phyloP scores from a whole-genome alignment of 1,140 invertebrate genomes.

The Temnothorax curvispinosus region DNA sequence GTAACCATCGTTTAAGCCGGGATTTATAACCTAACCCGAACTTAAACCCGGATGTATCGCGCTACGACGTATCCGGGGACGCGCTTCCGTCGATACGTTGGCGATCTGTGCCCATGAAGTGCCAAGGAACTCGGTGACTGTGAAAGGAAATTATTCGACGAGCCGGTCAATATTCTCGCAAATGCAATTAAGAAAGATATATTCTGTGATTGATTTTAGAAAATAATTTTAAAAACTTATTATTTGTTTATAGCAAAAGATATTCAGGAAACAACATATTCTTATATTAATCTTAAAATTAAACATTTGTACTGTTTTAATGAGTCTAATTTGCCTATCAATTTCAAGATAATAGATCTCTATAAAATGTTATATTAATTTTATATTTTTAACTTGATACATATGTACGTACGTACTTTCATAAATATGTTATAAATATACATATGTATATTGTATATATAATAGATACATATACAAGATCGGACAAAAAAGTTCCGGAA shows the following conservation, averaged over 20 bases:
- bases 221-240: background rate
- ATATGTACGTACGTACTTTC: too few species aligned
- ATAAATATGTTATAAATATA: too few species aligned
- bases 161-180: background rate
- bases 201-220: background rate
- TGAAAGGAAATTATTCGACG: background rate
- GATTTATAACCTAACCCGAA: conserved; percentile 68
- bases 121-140: background rate
- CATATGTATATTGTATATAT: background rate
- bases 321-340: background rate
- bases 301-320: background rate
- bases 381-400: background rate
- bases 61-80: conserved; percentile 12
- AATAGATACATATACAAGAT: background rate
- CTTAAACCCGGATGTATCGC: conserved; percentile 34
- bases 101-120: background rate
- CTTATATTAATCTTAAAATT: background rate
- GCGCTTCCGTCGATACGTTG: background rate
- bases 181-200: background rate
- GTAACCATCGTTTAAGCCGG: conserved; percentile 69
- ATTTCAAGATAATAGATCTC: background rate
- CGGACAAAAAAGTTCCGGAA: background rate
- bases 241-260: background rate
- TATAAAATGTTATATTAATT: background rate
- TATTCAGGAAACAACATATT: background rate